A percentile compares a stretch with the other conserved stretches of the same genome.
Conservation (phyloP, 2,888 invertebrate genomes). For the Thumatha senex region DNA sequence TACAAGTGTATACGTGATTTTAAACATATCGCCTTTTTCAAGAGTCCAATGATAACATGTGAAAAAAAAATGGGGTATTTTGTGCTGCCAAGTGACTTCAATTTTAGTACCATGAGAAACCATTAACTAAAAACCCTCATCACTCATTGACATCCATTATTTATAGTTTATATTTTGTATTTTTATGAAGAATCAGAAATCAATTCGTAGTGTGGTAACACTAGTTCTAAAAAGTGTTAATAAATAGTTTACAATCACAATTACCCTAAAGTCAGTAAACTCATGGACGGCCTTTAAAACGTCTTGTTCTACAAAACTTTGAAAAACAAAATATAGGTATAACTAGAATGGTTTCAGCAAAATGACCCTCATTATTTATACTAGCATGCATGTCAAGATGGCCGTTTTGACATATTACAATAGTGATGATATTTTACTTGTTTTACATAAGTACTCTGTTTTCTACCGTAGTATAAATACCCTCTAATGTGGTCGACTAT, state of each 20-base stretch:
- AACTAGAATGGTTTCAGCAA: neutral
- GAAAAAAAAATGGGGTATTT: conserved; percentile 10
- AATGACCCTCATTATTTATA: too few species aligned
- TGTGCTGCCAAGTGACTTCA: conserved; percentile 20
- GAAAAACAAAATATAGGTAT: neutral
- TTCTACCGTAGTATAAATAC: too few species aligned
- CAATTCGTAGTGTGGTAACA: neutral
- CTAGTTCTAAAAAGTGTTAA: neutral
- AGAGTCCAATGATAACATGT: neutral
- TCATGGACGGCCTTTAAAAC: conserved; percentile 6
- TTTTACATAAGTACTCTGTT: too few species aligned
- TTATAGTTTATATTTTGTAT: neutral
- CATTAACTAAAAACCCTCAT: neutral
- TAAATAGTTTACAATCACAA: neutral
- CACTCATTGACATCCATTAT: neutral
- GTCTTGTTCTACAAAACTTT: neutral
- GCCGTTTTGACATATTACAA: too few species aligned
- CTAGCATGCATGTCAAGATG: too few species aligned
- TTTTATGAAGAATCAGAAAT: neutral
- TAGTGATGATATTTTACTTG: too few species aligned
- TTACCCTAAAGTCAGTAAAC: neutral
- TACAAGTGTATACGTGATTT: too few species aligned
- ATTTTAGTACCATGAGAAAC: neutral
- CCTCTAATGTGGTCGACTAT: too few species aligned
- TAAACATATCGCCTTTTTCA: too few species aligned